phyloP scores from a whole-genome alignment of 2,888 invertebrate species.

The Drosophila stalkeri region DNA sequence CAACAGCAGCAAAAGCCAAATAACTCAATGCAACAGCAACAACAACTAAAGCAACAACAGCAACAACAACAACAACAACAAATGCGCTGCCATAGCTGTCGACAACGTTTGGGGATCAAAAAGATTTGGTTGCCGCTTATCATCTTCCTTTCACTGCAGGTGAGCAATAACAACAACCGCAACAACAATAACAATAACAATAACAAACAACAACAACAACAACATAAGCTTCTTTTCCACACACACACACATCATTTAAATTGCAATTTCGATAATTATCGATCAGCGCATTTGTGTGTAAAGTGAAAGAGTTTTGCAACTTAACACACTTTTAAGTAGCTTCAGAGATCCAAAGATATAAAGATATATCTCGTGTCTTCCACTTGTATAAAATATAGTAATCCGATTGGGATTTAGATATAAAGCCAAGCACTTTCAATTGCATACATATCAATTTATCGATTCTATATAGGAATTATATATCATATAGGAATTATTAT shows the following conservation, averaged over 20 bases:
- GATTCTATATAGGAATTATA: not conserved
- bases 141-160: slow-evolving; percentile 84
- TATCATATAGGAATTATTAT: too few relatives aligned
- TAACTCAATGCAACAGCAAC: slow-evolving; percentile 17
- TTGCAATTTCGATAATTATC: slow-evolving; percentile 46
- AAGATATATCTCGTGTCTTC: too few relatives aligned
- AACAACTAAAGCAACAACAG: slow-evolving; percentile 22
- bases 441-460: not conserved
- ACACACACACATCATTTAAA: slow-evolving; percentile 46
- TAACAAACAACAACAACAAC: slow-evolving; percentile 16
- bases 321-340: slow-evolving; percentile 10
- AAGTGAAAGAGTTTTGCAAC: slow-evolving; percentile 47
- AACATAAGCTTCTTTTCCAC: slow-evolving; percentile 25
- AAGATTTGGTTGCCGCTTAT: slow-evolving; percentile 83
- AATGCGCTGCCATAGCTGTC: slow-evolving; percentile 46
- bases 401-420: not conserved
- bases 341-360: slow-evolving; percentile 8
- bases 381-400: not conserved
- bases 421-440: not conserved
- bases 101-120: slow-evolving; percentile 78
- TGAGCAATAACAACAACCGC: slow-evolving; percentile 60
- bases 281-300: slow-evolving; percentile 21
- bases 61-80: slow-evolving; percentile 41
- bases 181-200: slow-evolving; percentile 24
- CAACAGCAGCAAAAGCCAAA: slow-evolving; percentile 25